Base-by-base conservation (phyloP, 2,113 vertebrate genomes). In the Sphaerodactylus townsendi region DNA sequence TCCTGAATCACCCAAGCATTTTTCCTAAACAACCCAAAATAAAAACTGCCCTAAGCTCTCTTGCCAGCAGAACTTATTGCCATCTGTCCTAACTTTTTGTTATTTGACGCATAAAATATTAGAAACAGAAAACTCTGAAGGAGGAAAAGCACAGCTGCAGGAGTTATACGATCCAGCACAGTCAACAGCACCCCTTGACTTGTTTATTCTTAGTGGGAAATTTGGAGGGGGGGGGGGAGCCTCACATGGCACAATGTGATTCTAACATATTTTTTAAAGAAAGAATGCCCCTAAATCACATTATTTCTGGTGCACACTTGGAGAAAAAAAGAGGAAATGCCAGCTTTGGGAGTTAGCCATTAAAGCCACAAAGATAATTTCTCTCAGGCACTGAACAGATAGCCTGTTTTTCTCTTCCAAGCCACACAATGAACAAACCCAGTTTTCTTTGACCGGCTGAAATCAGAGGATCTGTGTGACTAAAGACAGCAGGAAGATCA, bases 261-360 rank as follows among this genome's bases (percentile, higher is more conserved):
- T 84, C 81, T 80, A 35, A 50, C 70, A 87, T 79, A 77, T 78
- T 79, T 88, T 77, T 46, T 89, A 83, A 68, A 91, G 79, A 92
- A 90, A 87, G 85, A 86, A 62, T 48, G 90, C 59, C 0, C 78
- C 92, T 91, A 79, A 70, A 91, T 86, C 30, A 1, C 23, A 53
- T 81, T 92, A 62, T 79, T 92, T 73, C 79, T 85, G 71, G 65
- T 66, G 46, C 3, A 73, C 0, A 1, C 85, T 71, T 92, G 84
- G 15, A 75, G 81, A 86, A 87, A 89, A 82, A 48, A 86, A 81
- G 73, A 91, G 87, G 90, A 93, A 89, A 93, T 75, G 68, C 86
- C 84, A 90, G 66, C 90, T 89, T 94, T 88, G 83, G 88, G 93
- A 92, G 88, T 72, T 83, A 68, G 48, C 75, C 46, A 85, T 71